phyloP scores from a whole-genome alignment of 2,113 vertebrate genomes.

The Sapayoa aenigma region DNA sequence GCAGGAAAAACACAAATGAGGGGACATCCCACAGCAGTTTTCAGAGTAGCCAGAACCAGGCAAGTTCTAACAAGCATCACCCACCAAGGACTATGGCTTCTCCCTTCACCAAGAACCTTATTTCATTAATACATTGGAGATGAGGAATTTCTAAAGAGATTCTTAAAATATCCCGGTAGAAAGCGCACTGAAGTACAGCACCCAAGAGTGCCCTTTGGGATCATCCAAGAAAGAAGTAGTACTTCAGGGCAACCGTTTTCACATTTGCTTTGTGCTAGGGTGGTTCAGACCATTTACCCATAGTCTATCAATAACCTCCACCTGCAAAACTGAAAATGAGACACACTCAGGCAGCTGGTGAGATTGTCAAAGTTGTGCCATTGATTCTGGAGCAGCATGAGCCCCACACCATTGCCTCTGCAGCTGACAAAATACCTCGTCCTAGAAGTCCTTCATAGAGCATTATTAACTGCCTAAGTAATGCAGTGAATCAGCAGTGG shows the following conservation, averaged over 20 bases:
- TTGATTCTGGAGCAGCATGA: background rate
- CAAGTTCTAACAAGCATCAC: background rate
- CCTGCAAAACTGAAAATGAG: background rate
- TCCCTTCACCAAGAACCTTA: background rate
- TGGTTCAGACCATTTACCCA: background rate
- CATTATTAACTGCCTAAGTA: background rate
- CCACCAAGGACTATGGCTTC: background rate
- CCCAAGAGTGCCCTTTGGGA: background rate
- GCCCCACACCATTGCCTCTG: background rate
- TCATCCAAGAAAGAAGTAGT: background rate
- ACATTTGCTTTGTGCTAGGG: background rate
- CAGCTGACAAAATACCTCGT: background rate
- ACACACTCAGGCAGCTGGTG: background rate
- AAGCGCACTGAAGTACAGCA: background rate
- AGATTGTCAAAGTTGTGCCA: background rate
- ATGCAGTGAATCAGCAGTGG: background rate
- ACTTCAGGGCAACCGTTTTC: background rate
- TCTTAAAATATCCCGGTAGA: background rate
- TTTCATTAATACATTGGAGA: background rate
- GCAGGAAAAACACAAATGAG: background rate
- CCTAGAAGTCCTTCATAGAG: background rate
- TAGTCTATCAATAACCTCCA: background rate
- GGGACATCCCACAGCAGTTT: background rate
- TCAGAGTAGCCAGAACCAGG: background rate
- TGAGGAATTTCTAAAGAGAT: background rate